Evolutionary conservation across 1,140 invertebrate genomes (phyloP).

Genomic region (Drosophila miranda): DNA sequence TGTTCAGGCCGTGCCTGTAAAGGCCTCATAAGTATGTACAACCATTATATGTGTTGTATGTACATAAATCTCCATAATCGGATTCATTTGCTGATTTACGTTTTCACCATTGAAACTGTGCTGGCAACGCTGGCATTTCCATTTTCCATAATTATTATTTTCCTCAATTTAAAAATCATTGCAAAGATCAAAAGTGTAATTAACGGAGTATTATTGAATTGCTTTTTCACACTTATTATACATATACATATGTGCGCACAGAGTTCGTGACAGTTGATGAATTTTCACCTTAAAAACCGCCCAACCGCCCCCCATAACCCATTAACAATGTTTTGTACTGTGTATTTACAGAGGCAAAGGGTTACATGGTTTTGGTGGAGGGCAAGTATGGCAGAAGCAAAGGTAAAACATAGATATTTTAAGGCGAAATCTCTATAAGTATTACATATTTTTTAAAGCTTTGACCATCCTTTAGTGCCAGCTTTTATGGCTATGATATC

Average conservation of each 20-base stretch:
- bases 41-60: conserved; percentile 1
- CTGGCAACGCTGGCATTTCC: neutral
- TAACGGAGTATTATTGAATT: conserved; percentile 40
- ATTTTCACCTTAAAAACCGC: too few relatives aligned
- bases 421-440: too few relatives aligned
- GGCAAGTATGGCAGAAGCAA: too few relatives aligned
- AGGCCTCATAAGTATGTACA: neutral
- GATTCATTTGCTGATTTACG: conserved; percentile 51
- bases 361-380: neutral
- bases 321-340: too few relatives aligned
- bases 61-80: conserved; percentile 33
- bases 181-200: conserved; percentile 56
- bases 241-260: neutral
- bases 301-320: too few relatives aligned
- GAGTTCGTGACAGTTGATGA: too few relatives aligned
- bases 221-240: conserved; percentile 35
- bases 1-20: neutral
- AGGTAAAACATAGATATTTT: too few relatives aligned
- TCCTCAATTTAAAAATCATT: conserved; percentile 46
- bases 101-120: conserved; percentile 29
- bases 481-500: too few relatives aligned
- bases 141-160: conserved; percentile 37
- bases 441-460: too few relatives aligned
- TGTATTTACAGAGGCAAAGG: neutral
- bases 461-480: too few relatives aligned